phyloP scores from a whole-genome alignment of 2,797 vertebrate species.

The Propithecus perrieri region DNA sequence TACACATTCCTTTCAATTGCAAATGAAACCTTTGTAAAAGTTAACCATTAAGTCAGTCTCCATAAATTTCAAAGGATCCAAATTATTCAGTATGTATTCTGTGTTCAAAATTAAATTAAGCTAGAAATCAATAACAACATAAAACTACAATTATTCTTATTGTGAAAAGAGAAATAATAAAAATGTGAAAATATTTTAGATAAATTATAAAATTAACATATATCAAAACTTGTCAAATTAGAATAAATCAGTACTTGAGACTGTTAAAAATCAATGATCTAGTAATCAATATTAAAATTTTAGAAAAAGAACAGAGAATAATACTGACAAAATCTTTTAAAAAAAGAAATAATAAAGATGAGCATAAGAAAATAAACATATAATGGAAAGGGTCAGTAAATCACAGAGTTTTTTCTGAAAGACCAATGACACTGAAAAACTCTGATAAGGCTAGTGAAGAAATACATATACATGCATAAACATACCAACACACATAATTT shows the following conservation, averaged over 20 bases:
- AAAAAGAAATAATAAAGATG: not conserved
- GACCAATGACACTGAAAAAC: not conserved
- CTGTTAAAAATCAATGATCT: not conserved
- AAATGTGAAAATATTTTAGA: not conserved
- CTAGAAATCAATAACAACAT: not conserved
- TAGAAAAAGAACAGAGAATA: not conserved
- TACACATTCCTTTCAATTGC: not conserved
- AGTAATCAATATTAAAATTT: not conserved
- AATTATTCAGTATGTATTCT: not conserved
- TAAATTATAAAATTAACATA: not conserved
- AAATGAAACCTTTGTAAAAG: not conserved
- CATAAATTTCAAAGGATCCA: not conserved
- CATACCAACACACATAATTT: too few relatives aligned
- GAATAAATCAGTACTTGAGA: not conserved
- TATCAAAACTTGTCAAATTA: not conserved
- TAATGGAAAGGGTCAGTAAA: not conserved
- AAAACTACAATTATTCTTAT: not conserved
- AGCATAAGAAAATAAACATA: not conserved
- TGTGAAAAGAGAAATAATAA: not conserved
- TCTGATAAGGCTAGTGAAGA: not conserved
- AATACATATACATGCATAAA: not conserved
- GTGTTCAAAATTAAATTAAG: not conserved
- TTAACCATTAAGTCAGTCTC: not conserved
- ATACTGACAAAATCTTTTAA: not conserved
- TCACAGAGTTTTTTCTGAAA: not conserved